Evolutionary conservation across 2,888 invertebrate species (phyloP).

Genomic region (Mesoligia furuncula): DNA sequence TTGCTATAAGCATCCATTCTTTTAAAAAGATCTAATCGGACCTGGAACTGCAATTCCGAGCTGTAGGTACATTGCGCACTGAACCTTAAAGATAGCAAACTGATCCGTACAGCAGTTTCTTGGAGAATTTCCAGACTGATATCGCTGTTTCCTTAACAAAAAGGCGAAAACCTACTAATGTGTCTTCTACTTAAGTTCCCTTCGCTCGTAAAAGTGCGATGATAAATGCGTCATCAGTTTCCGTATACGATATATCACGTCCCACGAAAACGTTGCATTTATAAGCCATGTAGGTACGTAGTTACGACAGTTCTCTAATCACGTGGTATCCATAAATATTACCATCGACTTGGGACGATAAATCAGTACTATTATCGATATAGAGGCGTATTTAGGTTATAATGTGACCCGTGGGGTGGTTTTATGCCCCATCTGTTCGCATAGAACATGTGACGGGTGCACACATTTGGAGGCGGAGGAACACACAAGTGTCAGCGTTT

Average conservation of each 20-base stretch:
- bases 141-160: conserved; percentile 38
- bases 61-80: conserved; percentile 40
- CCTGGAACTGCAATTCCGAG: conserved; percentile 10
- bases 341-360: conserved; percentile 67
- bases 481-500: conserved; percentile 19
- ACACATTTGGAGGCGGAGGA: conserved; percentile 21
- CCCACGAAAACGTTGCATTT: conserved; percentile 53
- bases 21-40: conserved; percentile 30
- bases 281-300: conserved; percentile 3
- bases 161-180: conserved; percentile 35
- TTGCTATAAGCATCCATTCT: conserved; percentile 20
- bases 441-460: conserved; percentile 43
- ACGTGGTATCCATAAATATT: conserved; percentile 66
- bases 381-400: conserved; percentile 64
- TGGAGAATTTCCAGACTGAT: conserved; percentile 51
- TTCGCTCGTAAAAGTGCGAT: conserved; percentile 26
- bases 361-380: conserved; percentile 67
- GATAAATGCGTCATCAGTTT: conserved; percentile 38
- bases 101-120: conserved; percentile 44
- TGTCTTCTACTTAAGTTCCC: conserved; percentile 21
- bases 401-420: conserved; percentile 63
- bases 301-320: conserved; percentile 60
- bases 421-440: conserved; percentile 59
- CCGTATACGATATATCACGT: conserved; percentile 44
- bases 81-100: conserved; percentile 42